Percentiles rank a stretch among this genome's conserved stretches.
Evolutionary conservation across 1,140 invertebrate genomes (phyloP).

Genomic region (Drosophila santomea): DNA sequence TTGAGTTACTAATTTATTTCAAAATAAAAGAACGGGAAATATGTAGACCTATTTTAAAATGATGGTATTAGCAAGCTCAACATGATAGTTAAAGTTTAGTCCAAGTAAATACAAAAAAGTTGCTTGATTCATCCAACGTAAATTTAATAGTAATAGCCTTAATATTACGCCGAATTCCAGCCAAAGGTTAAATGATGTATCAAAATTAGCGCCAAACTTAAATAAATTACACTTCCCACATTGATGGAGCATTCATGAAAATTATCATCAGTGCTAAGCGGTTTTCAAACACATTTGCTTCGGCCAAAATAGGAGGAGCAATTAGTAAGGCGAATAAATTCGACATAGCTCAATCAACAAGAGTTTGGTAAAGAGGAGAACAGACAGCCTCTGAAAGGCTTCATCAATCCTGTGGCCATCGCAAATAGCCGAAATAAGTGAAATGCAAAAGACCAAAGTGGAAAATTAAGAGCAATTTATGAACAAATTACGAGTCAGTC

Average conservation of each 20-base stretch:
- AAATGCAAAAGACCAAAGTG: slow-evolving; percentile 69
- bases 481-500: slow-evolving; percentile 72
- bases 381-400: slow-evolving; percentile 50
- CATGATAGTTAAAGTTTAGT: too few relatives aligned
- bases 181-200: too few relatives aligned
- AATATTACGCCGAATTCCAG: too few relatives aligned
- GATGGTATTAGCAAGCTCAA: too few relatives aligned
- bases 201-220: slow-evolving; percentile 55
- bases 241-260: slow-evolving; percentile 57
- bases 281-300: slow-evolving; percentile 64
- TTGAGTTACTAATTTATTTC: too few relatives aligned
- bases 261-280: slow-evolving; percentile 74
- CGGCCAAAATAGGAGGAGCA: slow-evolving; percentile 40
- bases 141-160: too few relatives aligned
- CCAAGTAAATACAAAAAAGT: too few relatives aligned
- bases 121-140: too few relatives aligned
- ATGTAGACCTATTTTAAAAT: too few relatives aligned
- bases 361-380: slow-evolving; percentile 9
- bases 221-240: slow-evolving; percentile 44
- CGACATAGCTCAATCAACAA: slow-evolving; percentile 74
- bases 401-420: slow-evolving; percentile 68
- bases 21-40: too few relatives aligned
- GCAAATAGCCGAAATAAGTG: slow-evolving; percentile 78
- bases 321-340: slow-evolving; percentile 66
- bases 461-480: slow-evolving; percentile 76